Percentiles rank a stretch among this genome's conserved stretches.
Evolutionary conservation across 2,888 invertebrate genomes (phyloP).

Genomic region (Volucella bombylans): DNA sequence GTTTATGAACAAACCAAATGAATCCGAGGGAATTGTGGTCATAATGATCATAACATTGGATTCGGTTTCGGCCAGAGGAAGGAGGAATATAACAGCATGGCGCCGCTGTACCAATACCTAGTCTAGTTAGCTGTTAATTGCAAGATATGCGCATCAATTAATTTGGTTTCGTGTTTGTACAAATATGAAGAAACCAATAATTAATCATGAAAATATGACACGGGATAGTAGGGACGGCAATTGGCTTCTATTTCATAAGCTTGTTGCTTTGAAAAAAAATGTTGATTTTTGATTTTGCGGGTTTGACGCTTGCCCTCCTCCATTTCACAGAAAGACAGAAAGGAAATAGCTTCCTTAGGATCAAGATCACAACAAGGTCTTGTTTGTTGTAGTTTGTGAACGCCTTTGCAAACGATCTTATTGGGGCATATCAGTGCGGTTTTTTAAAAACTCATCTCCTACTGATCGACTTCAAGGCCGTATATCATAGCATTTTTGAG

Average conservation of each 20-base stretch:
- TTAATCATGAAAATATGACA: conserved; percentile 28
- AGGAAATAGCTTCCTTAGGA: no score
- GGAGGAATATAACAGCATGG: conserved; percentile 30
- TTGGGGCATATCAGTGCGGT: no score
- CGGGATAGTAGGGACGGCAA: neutral
- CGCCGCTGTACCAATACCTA: conserved; percentile 38
- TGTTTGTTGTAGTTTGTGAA: no score
- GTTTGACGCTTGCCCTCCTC: no score
- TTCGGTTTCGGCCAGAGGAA: conserved; percentile 3
- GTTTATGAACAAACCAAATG: conserved; percentile 39
- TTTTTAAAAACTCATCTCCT: no score
- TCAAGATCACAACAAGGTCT: no score
- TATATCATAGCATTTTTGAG: no score
- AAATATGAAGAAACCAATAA: conserved; percentile 24
- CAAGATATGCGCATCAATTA: conserved; percentile 58
- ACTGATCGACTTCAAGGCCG: no score
- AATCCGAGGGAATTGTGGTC: conserved; percentile 21
- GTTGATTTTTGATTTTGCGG: no score
- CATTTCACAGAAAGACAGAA: no score
- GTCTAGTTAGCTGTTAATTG: conserved; percentile 63
- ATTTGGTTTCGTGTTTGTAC: conserved; percentile 40
- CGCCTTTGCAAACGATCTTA: no score
- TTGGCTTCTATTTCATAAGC: neutral
- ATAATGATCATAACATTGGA: conserved; percentile 46
- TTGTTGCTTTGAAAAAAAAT: no score